Percentiles rank a stretch among this genome's conserved stretches.
Conservation (phyloP, 2,888 invertebrate genomes). For the Xestobium rufovillosum region DNA sequence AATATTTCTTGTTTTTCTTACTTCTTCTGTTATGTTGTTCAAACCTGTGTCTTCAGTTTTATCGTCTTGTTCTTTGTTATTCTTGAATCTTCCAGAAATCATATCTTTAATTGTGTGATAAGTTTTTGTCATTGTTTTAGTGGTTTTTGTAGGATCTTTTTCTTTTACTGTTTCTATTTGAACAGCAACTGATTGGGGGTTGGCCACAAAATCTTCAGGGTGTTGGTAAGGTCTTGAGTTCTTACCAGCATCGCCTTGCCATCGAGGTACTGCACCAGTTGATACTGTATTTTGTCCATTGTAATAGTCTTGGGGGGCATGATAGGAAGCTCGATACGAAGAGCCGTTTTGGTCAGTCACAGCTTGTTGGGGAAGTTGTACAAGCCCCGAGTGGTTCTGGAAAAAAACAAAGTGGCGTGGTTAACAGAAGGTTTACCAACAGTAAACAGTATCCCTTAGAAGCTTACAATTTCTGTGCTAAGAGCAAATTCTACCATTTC, state of each 20-base stretch:
- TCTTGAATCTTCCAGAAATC: conserved; percentile 72
- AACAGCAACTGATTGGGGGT: conserved; percentile 48
- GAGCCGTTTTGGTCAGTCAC: conserved; percentile 44
- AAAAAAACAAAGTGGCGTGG: conserved; percentile 25
- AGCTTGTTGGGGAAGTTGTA: conserved; percentile 43
- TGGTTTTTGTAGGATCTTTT: conserved; percentile 35
- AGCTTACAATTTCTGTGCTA: conserved; percentile 28
- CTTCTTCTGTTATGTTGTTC: conserved; percentile 57
- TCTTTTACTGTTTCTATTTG: conserved; percentile 53
- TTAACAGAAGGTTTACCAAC: neutral
- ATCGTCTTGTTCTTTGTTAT: conserved; percentile 50
- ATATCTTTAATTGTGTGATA: conserved; percentile 78
- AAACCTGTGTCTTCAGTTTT: conserved; percentile 52
- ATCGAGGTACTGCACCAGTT: conserved; percentile 39
- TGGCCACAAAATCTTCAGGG: conserved; percentile 29
- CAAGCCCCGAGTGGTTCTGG: conserved; percentile 35
- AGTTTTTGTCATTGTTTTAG: conserved; percentile 65
- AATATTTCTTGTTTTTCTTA: conserved; percentile 42
- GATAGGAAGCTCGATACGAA: conserved; percentile 50
- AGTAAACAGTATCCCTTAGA: too few relatives aligned
- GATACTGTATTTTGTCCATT: conserved; percentile 29
- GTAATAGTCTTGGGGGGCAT: conserved; percentile 47
- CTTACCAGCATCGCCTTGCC: conserved; percentile 38
- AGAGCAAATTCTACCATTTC: conserved; percentile 34
- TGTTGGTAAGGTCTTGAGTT: conserved; percentile 33